phyloP scores from a whole-genome alignment of 2,113 vertebrate genomes.

The Steatornis caripensis region DNA sequence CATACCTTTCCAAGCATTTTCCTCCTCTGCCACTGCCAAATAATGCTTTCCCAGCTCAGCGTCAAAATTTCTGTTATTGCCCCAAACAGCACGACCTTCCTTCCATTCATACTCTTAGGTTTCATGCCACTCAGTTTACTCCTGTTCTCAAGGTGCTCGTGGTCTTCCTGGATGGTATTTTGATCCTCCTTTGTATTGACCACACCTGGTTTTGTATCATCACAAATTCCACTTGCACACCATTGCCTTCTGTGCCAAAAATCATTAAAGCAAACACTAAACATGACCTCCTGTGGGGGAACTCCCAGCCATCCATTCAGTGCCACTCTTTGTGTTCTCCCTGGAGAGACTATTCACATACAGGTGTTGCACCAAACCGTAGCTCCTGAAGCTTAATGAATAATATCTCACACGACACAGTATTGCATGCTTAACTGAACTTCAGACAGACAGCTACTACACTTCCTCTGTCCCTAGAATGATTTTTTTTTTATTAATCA shows the following conservation, averaged over 20 bases:
- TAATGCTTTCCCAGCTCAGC: background rate
- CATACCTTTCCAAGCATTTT: background rate
- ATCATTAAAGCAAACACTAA: slow-evolving; percentile 40
- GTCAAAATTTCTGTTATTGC: background rate
- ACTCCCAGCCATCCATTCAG: slow-evolving; percentile 41
- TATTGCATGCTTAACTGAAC: background rate
- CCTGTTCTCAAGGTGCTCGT: background rate
- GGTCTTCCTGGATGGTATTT: slow-evolving; percentile 36
- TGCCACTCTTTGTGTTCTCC: background rate
- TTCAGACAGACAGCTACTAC: background rate
- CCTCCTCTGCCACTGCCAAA: background rate
- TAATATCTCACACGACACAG: background rate
- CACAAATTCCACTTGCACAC: slow-evolving; percentile 42
- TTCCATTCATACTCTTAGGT: slow-evolving; percentile 2
- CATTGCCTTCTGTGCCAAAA: slow-evolving; percentile 36
- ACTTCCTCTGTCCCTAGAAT: background rate
- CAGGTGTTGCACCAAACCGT: background rate
- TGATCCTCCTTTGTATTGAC: slow-evolving; percentile 23
- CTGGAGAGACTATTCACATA: background rate
- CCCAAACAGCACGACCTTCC: background rate
- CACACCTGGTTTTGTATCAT: slow-evolving; percentile 52
- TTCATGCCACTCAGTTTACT: background rate
- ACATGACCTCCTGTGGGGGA: background rate
- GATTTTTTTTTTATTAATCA: background rate
- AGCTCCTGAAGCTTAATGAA: slow-evolving; percentile 23